Base-by-base conservation (phyloP, 1,140 invertebrate genomes). In the Kradibia gibbosae region DNA sequence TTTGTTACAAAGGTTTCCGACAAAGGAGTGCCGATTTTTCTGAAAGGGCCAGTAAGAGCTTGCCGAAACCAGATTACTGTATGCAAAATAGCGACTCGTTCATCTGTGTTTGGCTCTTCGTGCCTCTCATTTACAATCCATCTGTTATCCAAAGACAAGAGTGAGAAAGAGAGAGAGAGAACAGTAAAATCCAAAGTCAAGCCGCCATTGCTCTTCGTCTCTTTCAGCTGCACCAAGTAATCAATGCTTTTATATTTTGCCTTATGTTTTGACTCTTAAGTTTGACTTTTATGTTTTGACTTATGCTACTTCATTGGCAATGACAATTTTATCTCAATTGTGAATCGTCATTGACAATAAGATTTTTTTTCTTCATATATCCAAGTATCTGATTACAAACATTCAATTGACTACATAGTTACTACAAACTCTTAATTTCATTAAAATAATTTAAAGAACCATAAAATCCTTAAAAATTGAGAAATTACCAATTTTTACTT, bases 51-150 rank as follows among this genome's bases (percentile, higher is more conserved):
- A 25, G 45, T 8, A 70, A 28, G 25, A 50, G 34, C 77, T 22
- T 76, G 57, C 82, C 75, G 73, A 80, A 73, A 81, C 70, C 42
- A 74, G 82, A 62, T 53, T 78, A 85, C 86, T 87, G 87, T 87
- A 88, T 87, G 87, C 87, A 88, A 88, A 88, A 70, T 60, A 88
- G 87, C 50, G 22, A 28, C 73, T 78, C 76, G 62, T 78, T 72
- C 78, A 80, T 70, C 83, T 75, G 79, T 60, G 70, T 72, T 48
- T 70, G 65, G n/a, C 70, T 39, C 42, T 48, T 31, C 42, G n/a
- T 22, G 42, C 1, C 67, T 25, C 70, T 31, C 42, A 48, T 42
- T 5, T 71, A 71, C 42, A 71, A 25, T 28, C n/a, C 34, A 5
- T 11, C 70, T 67, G 20, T 36, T 57, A 28, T 62, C 57, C 57